A percentile compares a stretch with the other conserved stretches of the same genome.
These are phyloP conservation scores for Rhinolophus ferrumequinum DNA, from an alignment of 2,113 vertebrate genomes.

Conservation along the genomic window DNA sequence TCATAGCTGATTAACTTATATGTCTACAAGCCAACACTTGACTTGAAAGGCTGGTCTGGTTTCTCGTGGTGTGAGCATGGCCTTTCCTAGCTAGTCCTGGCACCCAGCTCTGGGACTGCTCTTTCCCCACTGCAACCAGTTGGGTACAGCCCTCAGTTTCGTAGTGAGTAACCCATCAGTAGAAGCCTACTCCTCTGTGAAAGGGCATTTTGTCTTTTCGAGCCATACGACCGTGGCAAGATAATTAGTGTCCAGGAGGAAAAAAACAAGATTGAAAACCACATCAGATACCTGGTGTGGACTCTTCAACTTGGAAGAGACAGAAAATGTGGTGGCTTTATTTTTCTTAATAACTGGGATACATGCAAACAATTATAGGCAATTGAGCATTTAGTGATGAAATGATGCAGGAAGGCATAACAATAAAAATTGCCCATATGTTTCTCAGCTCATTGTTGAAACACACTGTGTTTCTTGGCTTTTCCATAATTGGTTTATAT, in stretches of 20 bases:
- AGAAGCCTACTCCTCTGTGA: constrained; percentile 71
- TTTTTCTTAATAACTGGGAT: constrained; percentile 83
- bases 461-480: background rate
- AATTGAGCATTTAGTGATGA: background rate
- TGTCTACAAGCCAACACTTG: constrained; percentile 84
- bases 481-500: background rate
- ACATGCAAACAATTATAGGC: constrained; percentile 84
- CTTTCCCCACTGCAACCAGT: constrained; percentile 79
- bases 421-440: background rate
- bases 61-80: constrained; percentile 78
- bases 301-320: constrained; percentile 85
- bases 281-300: constrained; percentile 80
- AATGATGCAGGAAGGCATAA: background rate
- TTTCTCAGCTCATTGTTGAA: background rate
- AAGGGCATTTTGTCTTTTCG: constrained; percentile 78
- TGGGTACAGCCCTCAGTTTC: constrained; percentile 83
- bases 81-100: constrained; percentile 82
- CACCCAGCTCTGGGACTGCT: constrained; percentile 73
- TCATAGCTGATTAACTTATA: constrained; percentile 81
- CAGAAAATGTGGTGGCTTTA: constrained; percentile 80
- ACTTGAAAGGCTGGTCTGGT: constrained; percentile 84
- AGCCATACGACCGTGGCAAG: constrained; percentile 70
- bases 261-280: constrained; percentile 51
- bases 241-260: constrained; percentile 76
- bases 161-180: constrained; percentile 83